Percentiles rank a stretch among this genome's conserved stretches.
Conservation (phyloP, 2,797 vertebrate genomes). For the Brachyrhaphis roseni region DNA sequence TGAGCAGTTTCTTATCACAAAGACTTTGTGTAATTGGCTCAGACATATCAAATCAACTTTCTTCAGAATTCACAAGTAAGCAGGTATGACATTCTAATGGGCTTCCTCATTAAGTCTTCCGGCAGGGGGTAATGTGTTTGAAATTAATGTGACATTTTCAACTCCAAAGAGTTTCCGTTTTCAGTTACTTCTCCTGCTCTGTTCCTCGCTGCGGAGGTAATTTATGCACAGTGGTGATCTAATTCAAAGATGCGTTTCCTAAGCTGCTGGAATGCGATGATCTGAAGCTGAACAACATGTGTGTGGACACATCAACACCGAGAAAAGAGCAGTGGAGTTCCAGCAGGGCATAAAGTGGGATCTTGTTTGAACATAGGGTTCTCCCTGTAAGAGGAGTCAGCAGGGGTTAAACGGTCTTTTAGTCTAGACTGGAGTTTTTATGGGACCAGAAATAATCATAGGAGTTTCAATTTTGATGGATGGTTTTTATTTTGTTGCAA, state of each 20-base stretch:
- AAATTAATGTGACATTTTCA: conserved; percentile 89
- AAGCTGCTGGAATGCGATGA: conserved; percentile 77
- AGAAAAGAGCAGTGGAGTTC: conserved; percentile 39
- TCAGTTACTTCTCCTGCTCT: conserved; percentile 66
- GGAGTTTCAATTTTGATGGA: neutral
- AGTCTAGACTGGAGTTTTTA: conserved; percentile 1
- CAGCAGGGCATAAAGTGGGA: conserved; percentile 31
- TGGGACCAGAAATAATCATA: neutral
- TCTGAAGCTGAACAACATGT: conserved; percentile 81
- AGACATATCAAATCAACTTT: conserved; percentile 90
- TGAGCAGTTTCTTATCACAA: conserved; percentile 87
- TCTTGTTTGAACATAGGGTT: conserved; percentile 46
- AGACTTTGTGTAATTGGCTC: conserved; percentile 89
- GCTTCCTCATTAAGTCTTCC: conserved; percentile 87
- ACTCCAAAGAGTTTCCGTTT: conserved; percentile 83
- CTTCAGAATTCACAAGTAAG: conserved; percentile 86
- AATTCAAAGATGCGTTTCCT: conserved; percentile 79
- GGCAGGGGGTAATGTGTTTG: conserved; percentile 84
- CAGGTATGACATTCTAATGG: conserved; percentile 93
- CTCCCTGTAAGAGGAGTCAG: conserved; percentile 25
- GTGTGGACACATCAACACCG: conserved; percentile 24
- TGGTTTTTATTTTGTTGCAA: neutral
- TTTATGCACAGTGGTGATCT: conserved; percentile 83
- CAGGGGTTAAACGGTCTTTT: conserved; percentile 17
- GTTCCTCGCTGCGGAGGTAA: conserved; percentile 79